phyloP scores from a whole-genome alignment of 2,113 vertebrate genomes.

The Colinus virginianus region DNA sequence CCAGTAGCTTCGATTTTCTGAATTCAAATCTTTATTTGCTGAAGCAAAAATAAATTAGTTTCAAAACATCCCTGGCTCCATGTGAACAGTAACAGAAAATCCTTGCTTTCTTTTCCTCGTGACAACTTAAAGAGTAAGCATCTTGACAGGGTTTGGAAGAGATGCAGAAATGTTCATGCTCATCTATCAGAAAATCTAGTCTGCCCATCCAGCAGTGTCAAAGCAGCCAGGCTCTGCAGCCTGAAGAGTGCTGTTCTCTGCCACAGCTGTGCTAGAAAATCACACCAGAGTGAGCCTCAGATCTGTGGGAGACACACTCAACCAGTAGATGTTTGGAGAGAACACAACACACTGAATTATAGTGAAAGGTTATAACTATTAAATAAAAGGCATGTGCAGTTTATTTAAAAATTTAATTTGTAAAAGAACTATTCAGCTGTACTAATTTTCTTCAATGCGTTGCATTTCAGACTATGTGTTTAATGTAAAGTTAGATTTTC shows the following conservation, averaged over 20 bases:
- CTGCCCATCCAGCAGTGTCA: not conserved
- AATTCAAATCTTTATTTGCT: not conserved
- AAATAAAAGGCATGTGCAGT: conserved; percentile 26
- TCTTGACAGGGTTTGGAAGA: not conserved
- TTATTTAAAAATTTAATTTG: conserved; percentile 33
- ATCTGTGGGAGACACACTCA: not conserved
- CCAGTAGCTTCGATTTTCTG: not conserved
- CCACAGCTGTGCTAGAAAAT: not conserved
- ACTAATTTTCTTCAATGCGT: conserved; percentile 42
- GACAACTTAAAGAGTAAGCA: not conserved
- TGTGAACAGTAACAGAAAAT: not conserved
- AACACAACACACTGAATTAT: not conserved
- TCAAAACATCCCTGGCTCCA: not conserved
- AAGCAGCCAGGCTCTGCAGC: not conserved
- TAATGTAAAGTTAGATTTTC: conserved; percentile 55
- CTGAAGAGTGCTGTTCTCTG: not conserved
- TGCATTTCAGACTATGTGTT: conserved; percentile 47
- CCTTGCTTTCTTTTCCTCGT: not conserved
- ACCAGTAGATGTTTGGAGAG: not conserved
- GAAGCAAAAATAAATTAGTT: not conserved
- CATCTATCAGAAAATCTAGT: not conserved
- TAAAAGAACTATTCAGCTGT: not conserved
- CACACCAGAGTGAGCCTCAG: not conserved
- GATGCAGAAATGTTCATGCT: not conserved
- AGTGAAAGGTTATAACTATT: not conserved